A percentile compares a stretch with the other conserved stretches of the same genome.
Evolutionary conservation across 2,113 vertebrate genomes (phyloP).

Genomic region (Pelmatolapia mariae): DNA sequence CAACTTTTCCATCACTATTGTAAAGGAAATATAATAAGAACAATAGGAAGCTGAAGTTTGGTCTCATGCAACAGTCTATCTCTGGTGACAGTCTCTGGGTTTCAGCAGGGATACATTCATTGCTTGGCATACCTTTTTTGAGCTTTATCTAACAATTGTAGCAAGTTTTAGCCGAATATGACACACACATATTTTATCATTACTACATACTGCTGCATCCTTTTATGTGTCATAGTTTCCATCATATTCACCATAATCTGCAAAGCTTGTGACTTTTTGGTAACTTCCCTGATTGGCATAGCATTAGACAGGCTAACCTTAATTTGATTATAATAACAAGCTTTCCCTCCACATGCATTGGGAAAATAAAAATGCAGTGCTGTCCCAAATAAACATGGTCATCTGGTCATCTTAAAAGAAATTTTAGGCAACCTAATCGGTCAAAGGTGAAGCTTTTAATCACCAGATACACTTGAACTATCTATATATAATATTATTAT

Average conservation of each 20-base stretch:
- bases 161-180: background rate
- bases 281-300: background rate
- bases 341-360: background rate
- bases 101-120: background rate
- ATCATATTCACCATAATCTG: background rate
- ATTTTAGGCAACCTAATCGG: background rate
- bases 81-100: background rate
- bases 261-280: background rate
- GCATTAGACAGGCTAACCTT: background rate
- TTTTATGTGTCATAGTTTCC: background rate
- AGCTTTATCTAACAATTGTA: background rate
- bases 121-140: background rate
- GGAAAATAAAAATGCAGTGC: background rate
- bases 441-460: background rate
- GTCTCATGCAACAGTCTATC: background rate
- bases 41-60: background rate
- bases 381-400: background rate
- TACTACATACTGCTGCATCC: background rate
- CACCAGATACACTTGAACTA: background rate
- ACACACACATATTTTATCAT: background rate
- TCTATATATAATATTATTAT: background rate
- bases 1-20: background rate
- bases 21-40: background rate
- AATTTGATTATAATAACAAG: background rate
- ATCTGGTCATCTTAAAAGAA: background rate